phyloP scores from a whole-genome alignment of 1,140 invertebrate species.

The Papilio dardanus region DNA sequence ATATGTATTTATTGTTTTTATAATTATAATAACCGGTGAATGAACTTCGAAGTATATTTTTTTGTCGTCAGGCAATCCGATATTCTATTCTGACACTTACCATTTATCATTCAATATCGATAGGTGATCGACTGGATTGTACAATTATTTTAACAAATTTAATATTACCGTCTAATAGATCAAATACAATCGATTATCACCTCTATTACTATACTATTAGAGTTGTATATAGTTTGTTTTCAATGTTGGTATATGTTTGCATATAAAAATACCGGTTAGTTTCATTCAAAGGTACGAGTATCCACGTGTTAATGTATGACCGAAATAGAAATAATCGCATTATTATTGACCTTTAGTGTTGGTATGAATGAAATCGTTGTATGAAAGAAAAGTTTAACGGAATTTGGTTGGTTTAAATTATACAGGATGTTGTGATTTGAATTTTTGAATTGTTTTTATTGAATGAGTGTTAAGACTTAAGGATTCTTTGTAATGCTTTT shows the following conservation, averaged over 20 bases:
- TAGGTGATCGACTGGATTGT: conserved; percentile 64
- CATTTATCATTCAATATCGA: conserved; percentile 73
- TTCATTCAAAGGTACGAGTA: conserved; percentile 56
- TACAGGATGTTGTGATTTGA: background rate
- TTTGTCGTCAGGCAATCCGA: conserved; percentile 54
- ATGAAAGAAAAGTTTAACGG: background rate
- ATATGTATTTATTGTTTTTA: background rate
- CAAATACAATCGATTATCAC: conserved; percentile 20
- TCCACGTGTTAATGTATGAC: conserved; percentile 49
- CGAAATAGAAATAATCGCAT: conserved; percentile 43
- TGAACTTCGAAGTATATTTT: conserved; percentile 56
- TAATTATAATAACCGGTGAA: conserved; percentile 50
- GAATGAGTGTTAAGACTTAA: background rate
- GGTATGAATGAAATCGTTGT: conserved; percentile 39
- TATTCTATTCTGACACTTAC: conserved; percentile 53
- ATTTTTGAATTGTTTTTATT: background rate
- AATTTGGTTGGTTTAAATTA: background rate
- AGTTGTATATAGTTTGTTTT: conserved; percentile 33
- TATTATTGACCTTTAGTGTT: conserved; percentile 47
- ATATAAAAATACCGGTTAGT: conserved; percentile 58
- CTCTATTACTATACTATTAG: conserved; percentile 39
- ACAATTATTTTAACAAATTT: conserved; percentile 61
- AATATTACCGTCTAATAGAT: background rate
- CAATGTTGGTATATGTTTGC: conserved; percentile 43
- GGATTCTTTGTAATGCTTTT: background rate